Evolutionary conservation across 2,797 vertebrate species (phyloP), one percentile per base, ranked within the genome.

Genomic region (Falco berigora): DNA sequence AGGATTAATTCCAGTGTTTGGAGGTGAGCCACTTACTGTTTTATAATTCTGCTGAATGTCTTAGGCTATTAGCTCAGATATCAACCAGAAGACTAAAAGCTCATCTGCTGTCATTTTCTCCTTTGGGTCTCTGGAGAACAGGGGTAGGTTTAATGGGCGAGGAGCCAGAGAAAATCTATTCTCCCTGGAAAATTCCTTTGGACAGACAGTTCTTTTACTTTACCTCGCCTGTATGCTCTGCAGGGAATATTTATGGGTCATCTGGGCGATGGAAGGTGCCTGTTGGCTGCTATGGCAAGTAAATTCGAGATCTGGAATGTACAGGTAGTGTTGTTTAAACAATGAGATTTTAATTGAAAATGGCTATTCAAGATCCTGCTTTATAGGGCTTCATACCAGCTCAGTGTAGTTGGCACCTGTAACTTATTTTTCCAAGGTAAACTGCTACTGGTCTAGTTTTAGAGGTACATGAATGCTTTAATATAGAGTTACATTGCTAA

Each of bases 1-100:
- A 50, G 77, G 63, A 92, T 92, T 90, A 85, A 92, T 91, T 85
- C 59, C 80, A 46, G 62, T 53, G 23, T 74, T 94, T 88, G 93
- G 88, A 94, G 83, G 47, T 49, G 84, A 82, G 86, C 93, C 74
- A 67, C 61, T 71, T 76, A 19, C 44, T 79, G 40, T 40, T 96
- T 58, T 71, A 36, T 71, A 77, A 58, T 84, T 95, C 92, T 94
- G 77, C 77, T 36, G 59, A 58, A 59, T 42, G 83, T 93, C 96
- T 90, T 61, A 42, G 46, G 50, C 83, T 88, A 90, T 96, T 95
- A 95, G 85, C 52, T 92, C 66, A 23, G 88, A 55, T 90, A 88
- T 86, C 94, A 94, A 56, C 15, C 59, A 88, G 80, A 86, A 91
- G 83, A 89, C 85, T 53, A 77, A 82, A 91, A 82, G 74, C 52